Base-by-base conservation (phyloP, 2,888 invertebrate species). In the Tenthredo mesomela region DNA sequence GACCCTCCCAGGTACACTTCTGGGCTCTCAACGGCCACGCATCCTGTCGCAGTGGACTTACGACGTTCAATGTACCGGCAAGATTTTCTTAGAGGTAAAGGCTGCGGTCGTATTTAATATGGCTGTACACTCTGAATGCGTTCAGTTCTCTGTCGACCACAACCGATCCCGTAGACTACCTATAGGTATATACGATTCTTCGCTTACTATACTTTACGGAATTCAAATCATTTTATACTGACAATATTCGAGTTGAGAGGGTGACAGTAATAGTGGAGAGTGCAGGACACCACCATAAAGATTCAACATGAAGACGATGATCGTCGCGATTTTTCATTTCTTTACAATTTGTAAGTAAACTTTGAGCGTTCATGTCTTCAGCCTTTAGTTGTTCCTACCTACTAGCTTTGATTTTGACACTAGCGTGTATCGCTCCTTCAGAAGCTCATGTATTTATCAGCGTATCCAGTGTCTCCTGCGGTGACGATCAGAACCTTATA, bases 111-210 rank as follows among this genome's bases (percentile, higher is more conserved):
- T 90, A 90, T 90, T 90, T 90, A 90, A 90, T 89, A 89, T 90
- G 89, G 90, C 86, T 86, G 90, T 86, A 85, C 86, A 86, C 87
- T 82, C 87, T 85, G 87, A 86, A 88, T 87, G 87, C 85, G 88
- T 87, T 90, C 90, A 90, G 90, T 90, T 88, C 88, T 86, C 86
- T 86, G 87, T 87, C 90, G 89, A 85, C 89, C 88, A 86, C 84
- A 87, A 87, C 77, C 70, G 67, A 80, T 80, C 21, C 65, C 80
- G 50, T 82, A 50, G 47, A 65, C 61, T 40, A n/a, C 37, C 61
- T 40, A 10, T n/a, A n/a, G n/a, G n/a, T n/a, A n/a, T 58, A 50
- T 15, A 50, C 77, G 80, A 80, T 65, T 12, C 25, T 58, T 80
- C 61, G 80, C 18, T 25, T 54, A n/a, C 29, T 37, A 29, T 37